A percentile compares a stretch with the other conserved stretches of the same genome.
Evolutionary conservation across 2,797 vertebrate genomes (phyloP).

Genomic region (Sebastes ruberrimus): DNA sequence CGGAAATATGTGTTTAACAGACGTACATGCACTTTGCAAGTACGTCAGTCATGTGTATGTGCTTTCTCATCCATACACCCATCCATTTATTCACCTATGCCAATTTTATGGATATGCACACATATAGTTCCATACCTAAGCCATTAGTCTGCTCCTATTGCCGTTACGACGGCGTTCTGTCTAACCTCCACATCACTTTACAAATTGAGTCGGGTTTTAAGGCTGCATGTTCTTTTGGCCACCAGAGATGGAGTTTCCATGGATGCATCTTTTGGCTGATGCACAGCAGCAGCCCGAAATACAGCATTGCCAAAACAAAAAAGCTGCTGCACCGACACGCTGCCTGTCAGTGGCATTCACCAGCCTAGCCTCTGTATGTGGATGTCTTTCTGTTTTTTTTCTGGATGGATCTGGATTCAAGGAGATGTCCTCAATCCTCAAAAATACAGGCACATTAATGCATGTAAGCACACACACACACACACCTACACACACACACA

Average conservation of each 20-base stretch:
- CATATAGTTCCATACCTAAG: neutral
- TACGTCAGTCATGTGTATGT: neutral
- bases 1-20: neutral
- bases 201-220: conserved; percentile 3
- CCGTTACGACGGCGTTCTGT: neutral
- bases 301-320: conserved; percentile 44
- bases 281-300: conserved; percentile 47
- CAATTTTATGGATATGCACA: neutral
- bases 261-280: conserved; percentile 43
- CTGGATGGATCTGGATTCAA: conserved; percentile 42
- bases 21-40: neutral
- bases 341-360: conserved; percentile 48
- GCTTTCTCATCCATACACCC: neutral
- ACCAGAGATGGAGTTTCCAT: conserved; percentile 39
- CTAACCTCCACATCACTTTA: neutral
- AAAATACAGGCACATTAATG: conserved; percentile 47
- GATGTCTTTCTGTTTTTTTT: conserved; percentile 11
- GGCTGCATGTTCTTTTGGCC: conserved; percentile 3
- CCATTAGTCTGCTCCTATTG: neutral
- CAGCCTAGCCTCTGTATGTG: conserved; percentile 22
- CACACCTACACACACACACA: neutral
- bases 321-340: conserved; percentile 22
- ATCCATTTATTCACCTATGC: neutral
- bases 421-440: conserved; percentile 64
- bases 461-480: conserved; percentile 30